phyloP scores from a whole-genome alignment of 2,888 invertebrate species.

The Metellina segmentata region DNA sequence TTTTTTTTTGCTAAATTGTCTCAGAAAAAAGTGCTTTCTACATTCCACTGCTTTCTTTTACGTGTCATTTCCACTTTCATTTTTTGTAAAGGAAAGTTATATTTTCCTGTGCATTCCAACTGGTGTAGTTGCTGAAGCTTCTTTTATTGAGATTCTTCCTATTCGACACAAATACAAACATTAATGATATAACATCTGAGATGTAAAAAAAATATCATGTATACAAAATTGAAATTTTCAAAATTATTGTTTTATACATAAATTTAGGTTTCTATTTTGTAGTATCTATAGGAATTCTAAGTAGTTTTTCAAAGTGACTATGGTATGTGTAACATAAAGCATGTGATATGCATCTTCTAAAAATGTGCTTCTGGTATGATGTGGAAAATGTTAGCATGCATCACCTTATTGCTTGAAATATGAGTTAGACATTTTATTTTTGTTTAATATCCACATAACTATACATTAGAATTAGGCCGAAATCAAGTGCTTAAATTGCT shows the following conservation, averaged over 20 bases:
- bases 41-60: conserved; percentile 42
- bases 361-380: conserved; percentile 47
- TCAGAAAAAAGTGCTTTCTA: conserved; percentile 19
- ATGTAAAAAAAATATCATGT: background rate
- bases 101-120: conserved; percentile 30
- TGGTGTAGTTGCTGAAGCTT: background rate
- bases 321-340: background rate
- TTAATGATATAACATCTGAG: background rate
- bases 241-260: background rate
- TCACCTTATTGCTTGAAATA: background rate
- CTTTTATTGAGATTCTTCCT: too few relatives aligned
- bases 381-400: background rate
- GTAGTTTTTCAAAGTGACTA: conserved; percentile 16
- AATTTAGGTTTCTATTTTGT: conserved; percentile 19
- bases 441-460: background rate
- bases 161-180: background rate
- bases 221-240: too few relatives aligned
- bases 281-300: background rate
- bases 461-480: background rate
- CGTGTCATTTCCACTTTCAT: conserved; percentile 30
- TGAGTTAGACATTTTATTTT: background rate
- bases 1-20: background rate
- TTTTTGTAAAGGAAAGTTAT: conserved; percentile 10
- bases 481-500: background rate
- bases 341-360: background rate